Evolutionary conservation across 2,113 vertebrate species (phyloP).

Genomic region (Mus pahari): DNA sequence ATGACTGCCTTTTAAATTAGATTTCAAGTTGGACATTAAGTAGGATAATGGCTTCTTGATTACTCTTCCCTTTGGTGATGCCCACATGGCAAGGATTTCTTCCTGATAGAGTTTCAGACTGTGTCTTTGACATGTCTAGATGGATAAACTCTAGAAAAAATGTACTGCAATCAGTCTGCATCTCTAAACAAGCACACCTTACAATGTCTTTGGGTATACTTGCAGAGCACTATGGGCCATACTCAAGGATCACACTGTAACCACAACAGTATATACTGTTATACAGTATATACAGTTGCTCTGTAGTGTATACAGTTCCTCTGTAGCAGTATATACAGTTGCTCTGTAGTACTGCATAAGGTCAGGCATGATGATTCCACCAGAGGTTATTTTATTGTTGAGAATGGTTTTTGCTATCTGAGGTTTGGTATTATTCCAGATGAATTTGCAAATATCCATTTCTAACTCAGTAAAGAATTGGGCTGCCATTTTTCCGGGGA

Average conservation of each 20-base stretch:
- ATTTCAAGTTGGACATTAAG: conserved; percentile 88
- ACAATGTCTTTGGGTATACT: conserved; percentile 83
- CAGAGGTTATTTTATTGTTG: no score
- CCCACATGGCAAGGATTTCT: not conserved
- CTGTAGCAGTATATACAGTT: no score
- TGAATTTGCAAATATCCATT: no score
- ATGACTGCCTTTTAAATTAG: conserved; percentile 91
- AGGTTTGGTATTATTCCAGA: no score
- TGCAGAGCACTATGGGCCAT: conserved; percentile 66
- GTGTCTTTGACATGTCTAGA: conserved; percentile 74
- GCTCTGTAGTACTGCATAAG: no score
- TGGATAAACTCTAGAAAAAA: conserved; percentile 85
- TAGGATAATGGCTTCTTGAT: conserved; percentile 88
- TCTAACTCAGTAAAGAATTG: no score
- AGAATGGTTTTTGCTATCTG: no score
- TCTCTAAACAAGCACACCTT: conserved; percentile 76
- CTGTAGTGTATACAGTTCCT: no score
- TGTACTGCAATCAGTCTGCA: conserved; percentile 85
- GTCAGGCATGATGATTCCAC: no score
- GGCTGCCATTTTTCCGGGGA: no score
- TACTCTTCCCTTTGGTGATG: conserved; percentile 87
- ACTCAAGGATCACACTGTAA: fast-evolving
- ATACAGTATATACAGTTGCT: no score
- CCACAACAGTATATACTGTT: conserved; percentile 66
- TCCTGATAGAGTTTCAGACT: not conserved